phyloP scores from a whole-genome alignment of 2,888 invertebrate genomes.

The Chrysomela aeneicollis region DNA sequence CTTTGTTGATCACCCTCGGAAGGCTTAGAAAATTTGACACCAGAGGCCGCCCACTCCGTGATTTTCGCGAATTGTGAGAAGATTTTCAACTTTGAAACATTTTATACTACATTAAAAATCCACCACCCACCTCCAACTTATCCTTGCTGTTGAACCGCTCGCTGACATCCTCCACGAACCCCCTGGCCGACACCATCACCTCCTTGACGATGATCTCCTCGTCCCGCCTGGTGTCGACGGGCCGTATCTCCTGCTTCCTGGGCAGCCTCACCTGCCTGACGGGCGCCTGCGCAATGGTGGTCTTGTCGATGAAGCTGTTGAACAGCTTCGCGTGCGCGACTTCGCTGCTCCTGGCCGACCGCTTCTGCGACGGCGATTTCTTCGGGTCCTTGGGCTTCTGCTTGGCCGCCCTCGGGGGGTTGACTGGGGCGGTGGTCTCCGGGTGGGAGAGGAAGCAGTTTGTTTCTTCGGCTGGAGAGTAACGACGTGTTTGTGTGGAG shows the following conservation, averaged over 20 bases:
- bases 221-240: constrained; percentile 53
- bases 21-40: too few species aligned
- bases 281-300: constrained; percentile 57
- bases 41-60: too few species aligned
- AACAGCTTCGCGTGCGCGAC: constrained; percentile 53
- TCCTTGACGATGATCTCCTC: constrained; percentile 60
- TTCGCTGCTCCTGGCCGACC: constrained; percentile 53
- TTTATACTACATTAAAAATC: too few species aligned
- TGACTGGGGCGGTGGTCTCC: neutral
- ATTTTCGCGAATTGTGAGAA: too few species aligned
- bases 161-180: constrained; percentile 50
- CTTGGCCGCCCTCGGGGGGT: neutral
- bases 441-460: too few species aligned
- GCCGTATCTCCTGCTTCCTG: constrained; percentile 59
- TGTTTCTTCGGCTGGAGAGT: too few species aligned
- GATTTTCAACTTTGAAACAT: too few species aligned
- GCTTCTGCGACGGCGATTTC: constrained; percentile 43
- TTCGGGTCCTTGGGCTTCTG: constrained; percentile 17
- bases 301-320: constrained; percentile 56
- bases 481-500: too few species aligned
- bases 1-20: too few species aligned
- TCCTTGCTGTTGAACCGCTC: constrained; percentile 37
- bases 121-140: constrained; percentile 36
- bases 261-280: constrained; percentile 56
- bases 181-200: constrained; percentile 56